These are phyloP conservation scores for Strix aluco DNA, from an alignment of 2,113 vertebrate genomes.

Conservation along the genomic window DNA sequence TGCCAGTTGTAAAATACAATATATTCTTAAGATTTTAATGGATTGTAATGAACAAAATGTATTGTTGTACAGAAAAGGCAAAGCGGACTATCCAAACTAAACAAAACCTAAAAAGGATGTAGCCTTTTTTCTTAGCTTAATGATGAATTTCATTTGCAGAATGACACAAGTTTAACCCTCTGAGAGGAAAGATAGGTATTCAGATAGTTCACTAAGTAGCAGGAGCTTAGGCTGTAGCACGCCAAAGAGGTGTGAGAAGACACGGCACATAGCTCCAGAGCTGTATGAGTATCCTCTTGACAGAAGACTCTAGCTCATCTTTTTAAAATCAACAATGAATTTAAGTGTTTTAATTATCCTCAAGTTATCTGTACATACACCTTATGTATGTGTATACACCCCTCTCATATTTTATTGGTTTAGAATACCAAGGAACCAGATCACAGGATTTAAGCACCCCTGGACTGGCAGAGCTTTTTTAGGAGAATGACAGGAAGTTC, in stretches of 20 bases:
- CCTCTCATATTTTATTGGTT: background rate
- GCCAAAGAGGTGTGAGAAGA: fast-evolving
- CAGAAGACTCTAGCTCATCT: background rate
- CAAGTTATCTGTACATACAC: background rate
- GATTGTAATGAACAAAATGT: background rate
- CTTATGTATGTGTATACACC: background rate
- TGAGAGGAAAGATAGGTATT: background rate
- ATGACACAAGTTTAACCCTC: background rate
- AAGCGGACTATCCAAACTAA: background rate
- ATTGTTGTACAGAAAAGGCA: background rate
- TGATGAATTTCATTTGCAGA: background rate
- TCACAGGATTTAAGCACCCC: background rate
- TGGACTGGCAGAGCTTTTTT: background rate
- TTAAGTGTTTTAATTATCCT: background rate
- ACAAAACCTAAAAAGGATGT: background rate
- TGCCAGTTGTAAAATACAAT: background rate
- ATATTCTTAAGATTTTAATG: background rate
- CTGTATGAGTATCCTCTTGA: background rate
- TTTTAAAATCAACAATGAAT: background rate
- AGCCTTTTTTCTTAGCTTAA: background rate
- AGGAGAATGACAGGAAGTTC: background rate
- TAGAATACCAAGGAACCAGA: background rate
- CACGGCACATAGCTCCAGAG: background rate
- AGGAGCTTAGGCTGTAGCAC: background rate
- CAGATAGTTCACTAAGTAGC: background rate